Percentiles rank a stretch among this genome's conserved stretches.
Conservation (phyloP, 2,797 vertebrate species). For the Acanthurus lineatus region DNA sequence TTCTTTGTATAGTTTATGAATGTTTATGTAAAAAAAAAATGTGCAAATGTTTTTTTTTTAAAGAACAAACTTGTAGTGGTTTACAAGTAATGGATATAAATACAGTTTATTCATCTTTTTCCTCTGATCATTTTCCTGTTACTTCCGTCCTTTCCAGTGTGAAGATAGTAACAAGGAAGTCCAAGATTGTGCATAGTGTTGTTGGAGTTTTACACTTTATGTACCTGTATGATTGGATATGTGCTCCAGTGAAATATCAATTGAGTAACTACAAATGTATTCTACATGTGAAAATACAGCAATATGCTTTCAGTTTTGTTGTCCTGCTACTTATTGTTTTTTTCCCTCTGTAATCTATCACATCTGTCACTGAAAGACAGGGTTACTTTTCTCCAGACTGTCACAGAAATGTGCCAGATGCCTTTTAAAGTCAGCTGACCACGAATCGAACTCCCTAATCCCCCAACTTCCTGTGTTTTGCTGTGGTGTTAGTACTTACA, state of each 20-base stretch:
- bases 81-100: slow-evolving; percentile 38
- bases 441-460: slow-evolving; percentile 24
- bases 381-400: slow-evolving; percentile 28
- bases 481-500: not conserved
- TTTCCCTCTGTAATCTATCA: not conserved
- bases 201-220: slow-evolving; percentile 19
- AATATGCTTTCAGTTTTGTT: slow-evolving; percentile 45
- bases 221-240: slow-evolving; percentile 47
- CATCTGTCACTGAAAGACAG: slow-evolving; percentile 12
- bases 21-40: slow-evolving; percentile 37
- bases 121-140: slow-evolving; percentile 21
- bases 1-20: slow-evolving; percentile 18
- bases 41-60: not conserved
- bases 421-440: slow-evolving; percentile 67
- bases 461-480: slow-evolving; percentile 1
- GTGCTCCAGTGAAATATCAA: slow-evolving; percentile 48
- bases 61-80: slow-evolving; percentile 29
- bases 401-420: slow-evolving; percentile 68
- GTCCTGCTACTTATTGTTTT: not conserved
- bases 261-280: slow-evolving; percentile 52
- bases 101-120: slow-evolving; percentile 25
- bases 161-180: slow-evolving; percentile 46
- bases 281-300: slow-evolving; percentile 72
- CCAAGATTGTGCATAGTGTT: slow-evolving; percentile 38
- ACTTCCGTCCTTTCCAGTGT: slow-evolving; percentile 52